These are phyloP conservation scores for Andrena flavipes DNA, from an alignment of 2,888 invertebrate species.

Conservation along the genomic window DNA sequence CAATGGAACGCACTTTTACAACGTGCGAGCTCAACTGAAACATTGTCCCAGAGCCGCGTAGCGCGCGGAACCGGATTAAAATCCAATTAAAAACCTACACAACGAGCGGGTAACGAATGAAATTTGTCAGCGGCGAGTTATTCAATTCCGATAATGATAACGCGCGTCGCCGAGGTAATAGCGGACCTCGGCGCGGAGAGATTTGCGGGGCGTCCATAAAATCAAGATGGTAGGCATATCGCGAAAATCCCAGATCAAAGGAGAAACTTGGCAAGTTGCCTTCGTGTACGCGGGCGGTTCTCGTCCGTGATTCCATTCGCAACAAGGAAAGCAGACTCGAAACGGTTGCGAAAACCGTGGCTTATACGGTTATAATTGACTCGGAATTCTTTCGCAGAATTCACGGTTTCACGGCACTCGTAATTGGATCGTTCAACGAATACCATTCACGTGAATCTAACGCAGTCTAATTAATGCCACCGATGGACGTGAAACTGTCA, in stretches of 20 bases:
- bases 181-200: constrained; percentile 20
- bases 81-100: constrained; percentile 45
- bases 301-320: constrained; percentile 40
- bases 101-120: constrained; percentile 1
- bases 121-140: constrained; percentile 19
- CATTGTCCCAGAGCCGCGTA: background rate
- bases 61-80: constrained; percentile 19
- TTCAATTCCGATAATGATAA: constrained; percentile 45
- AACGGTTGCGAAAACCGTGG: constrained; percentile 44
- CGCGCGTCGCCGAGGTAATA: constrained; percentile 27
- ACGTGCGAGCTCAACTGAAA: background rate
- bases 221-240: constrained; percentile 55
- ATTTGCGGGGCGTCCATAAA: constrained; percentile 45
- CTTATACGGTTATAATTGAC: constrained; percentile 33
- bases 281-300: constrained; percentile 29
- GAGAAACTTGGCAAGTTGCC: constrained; percentile 64
- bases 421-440: constrained; percentile 38
- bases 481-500: background rate
- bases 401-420: constrained; percentile 8
- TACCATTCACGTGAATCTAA: background rate
- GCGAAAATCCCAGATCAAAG: constrained; percentile 53
- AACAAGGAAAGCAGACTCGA: constrained; percentile 30
- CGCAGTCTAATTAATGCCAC: constrained; percentile 27
- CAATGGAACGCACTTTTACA: background rate
- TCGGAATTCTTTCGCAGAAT: constrained; percentile 52